These are phyloP conservation scores for Odontamblyopus rebecca DNA, from an alignment of 2,797 vertebrate genomes.

Conservation along the genomic window DNA sequence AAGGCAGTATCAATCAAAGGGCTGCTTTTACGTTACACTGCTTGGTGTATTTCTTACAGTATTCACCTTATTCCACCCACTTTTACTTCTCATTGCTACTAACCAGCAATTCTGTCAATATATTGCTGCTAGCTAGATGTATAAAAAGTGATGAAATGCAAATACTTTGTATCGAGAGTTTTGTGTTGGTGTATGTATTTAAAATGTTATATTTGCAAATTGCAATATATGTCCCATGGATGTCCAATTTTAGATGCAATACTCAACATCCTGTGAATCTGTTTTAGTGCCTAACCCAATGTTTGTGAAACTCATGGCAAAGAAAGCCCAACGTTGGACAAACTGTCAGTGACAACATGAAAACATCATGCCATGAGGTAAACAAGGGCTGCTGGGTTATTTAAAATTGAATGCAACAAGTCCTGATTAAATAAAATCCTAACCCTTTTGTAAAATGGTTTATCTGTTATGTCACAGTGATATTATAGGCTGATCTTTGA, in stretches of 20 bases:
- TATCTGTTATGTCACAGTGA: conserved; percentile 10
- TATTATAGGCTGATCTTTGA: neutral
- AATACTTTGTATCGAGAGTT: neutral
- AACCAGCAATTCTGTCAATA: too few relatives aligned
- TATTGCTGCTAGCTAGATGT: too few relatives aligned
- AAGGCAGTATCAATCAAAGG: too few relatives aligned
- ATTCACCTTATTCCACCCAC: too few relatives aligned
- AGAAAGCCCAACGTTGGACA: conserved; percentile 22
- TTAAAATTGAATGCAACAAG: conserved; percentile 53
- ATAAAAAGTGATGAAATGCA: too few relatives aligned
- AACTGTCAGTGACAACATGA: conserved; percentile 2
- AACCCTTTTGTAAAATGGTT: conserved; percentile 8
- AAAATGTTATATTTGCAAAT: neutral
- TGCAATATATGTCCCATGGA: neutral
- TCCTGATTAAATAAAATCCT: conserved; percentile 41
- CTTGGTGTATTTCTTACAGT: too few relatives aligned
- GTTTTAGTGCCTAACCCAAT: neutral
- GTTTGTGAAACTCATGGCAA: neutral
- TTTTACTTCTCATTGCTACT: too few relatives aligned
- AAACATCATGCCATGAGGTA: conserved; percentile 38
- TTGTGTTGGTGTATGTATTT: neutral
- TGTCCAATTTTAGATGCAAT: neutral
- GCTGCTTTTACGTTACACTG: too few relatives aligned
- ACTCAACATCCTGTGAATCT: neutral
- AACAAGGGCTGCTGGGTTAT: conserved; percentile 20